Base-by-base conservation (phyloP, 92 coral and sea anemone species). In the Chrysogorgia sp. region DNA sequence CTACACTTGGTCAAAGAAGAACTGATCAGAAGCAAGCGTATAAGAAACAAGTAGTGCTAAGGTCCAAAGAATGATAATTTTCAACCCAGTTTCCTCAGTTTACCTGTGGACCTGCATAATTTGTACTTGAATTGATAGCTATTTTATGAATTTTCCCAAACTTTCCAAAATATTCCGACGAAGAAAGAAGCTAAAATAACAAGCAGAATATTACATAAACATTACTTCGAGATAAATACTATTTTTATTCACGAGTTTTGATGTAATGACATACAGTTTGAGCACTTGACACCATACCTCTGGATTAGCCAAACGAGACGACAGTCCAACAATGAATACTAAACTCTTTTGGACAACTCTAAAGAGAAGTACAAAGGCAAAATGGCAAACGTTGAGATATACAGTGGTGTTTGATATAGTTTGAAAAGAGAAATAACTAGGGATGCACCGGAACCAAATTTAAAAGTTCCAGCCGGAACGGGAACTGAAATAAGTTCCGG, bases 121-220 rank as follows among this genome's bases (percentile, higher is more conserved):
- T 94, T 45, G 98, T 94, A 75, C 97, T 94, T 72, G 90, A 91
- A 75, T 94, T 94, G 63, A 94, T 92, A 40, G 92, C 98, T 63
- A 94, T 94, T 84, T 94, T 94, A 88, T 85, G 97, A 84, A 94
- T 94, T 91, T 94, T 94, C 15, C 98, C 98, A 91, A 94, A 94
- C 82, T 94, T 94, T 74, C 98, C 94, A 89, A 94, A 94, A 71
- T 94, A 94, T 79, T 94, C 98, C 65, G 88, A 88, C 79, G 96
- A 89, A 71, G 86, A 91, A 23, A 94, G 83, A 56, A 94, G 86
- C 98, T 94, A 57, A 13, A 57, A 57, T 7, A 57, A 22, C 12
- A 57, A 3, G 64, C 20, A 78, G 82, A 30, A 67, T 40, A 28
- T 15, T 57, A 23, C 23, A 4, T 1, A 34, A 57, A 40, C 47